Percentiles rank a stretch among this genome's conserved stretches.
Conservation (phyloP, 2,113 vertebrate genomes). For the Nymphicus hollandicus region DNA sequence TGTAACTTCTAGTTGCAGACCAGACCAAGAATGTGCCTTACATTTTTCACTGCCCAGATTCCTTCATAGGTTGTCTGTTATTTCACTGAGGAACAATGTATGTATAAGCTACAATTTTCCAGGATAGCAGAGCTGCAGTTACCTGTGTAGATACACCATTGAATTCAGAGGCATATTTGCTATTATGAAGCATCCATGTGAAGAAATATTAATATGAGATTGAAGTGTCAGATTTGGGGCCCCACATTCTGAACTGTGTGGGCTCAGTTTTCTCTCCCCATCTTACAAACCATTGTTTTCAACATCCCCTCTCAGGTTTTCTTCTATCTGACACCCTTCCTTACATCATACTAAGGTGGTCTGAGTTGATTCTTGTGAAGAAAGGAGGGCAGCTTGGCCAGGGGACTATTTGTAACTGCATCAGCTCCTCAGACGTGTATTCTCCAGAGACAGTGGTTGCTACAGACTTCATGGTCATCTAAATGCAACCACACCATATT, state of each 20-base stretch:
- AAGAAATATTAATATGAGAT: background rate
- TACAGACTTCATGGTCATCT: background rate
- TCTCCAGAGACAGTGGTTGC: background rate
- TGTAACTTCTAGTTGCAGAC: background rate
- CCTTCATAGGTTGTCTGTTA: background rate
- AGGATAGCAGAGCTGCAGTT: background rate
- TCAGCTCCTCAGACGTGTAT: background rate
- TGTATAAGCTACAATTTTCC: background rate
- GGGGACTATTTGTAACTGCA: background rate
- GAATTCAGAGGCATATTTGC: background rate
- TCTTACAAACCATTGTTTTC: background rate
- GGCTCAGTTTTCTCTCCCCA: background rate
- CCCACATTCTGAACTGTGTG: rapidly evolving
- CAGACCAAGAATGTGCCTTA: background rate
- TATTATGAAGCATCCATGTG: too few relatives aligned
- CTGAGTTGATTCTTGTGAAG: background rate
- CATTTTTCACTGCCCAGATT: background rate
- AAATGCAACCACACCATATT: background rate
- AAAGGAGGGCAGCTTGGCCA: background rate
- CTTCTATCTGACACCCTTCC: background rate
- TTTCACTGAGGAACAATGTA: background rate
- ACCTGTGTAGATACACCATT: background rate
- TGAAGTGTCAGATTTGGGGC: background rate
- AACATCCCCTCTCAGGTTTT: background rate
- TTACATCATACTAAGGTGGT: too few relatives aligned